A percentile compares a stretch with the other conserved stretches of the same genome.
phyloP scores from a whole-genome alignment of 2,888 invertebrate species.

The Campaea margaritaria region DNA sequence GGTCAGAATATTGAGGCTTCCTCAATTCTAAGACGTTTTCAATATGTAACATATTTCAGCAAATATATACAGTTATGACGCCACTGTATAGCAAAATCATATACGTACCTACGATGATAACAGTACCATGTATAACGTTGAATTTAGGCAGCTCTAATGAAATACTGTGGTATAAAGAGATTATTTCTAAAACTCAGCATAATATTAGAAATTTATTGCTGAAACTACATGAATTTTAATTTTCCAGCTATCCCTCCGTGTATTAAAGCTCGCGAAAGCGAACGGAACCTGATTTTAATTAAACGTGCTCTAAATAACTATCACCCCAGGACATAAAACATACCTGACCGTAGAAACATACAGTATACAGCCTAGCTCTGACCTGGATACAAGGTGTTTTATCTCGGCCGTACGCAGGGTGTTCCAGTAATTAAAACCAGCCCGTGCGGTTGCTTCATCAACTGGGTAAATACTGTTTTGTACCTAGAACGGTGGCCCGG shows the following conservation, averaged over 20 bases:
- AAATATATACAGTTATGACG: too few species aligned
- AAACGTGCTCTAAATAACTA: slow-evolving; percentile 29
- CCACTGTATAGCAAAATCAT: too few species aligned
- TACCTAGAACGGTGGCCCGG: slow-evolving; percentile 21
- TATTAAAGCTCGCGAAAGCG: background rate
- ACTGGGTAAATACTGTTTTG: slow-evolving; percentile 45
- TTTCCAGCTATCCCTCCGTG: background rate
- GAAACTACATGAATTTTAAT: background rate
- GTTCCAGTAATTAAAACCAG: slow-evolving; percentile 60
- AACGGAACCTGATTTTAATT: slow-evolving; percentile 30
- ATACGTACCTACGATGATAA: too few species aligned
- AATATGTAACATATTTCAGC: too few species aligned
- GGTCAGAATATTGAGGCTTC: too few species aligned
- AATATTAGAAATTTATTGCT: too few species aligned
- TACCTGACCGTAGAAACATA: slow-evolving; percentile 16
- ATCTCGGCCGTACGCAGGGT: slow-evolving; percentile 53
- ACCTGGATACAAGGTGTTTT: slow-evolving; percentile 59
- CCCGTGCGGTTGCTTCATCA: slow-evolving; percentile 49
- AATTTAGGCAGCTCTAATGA: too few species aligned
- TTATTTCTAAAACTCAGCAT: too few species aligned
- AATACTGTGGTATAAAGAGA: too few species aligned
- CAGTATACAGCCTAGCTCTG: slow-evolving; percentile 34
- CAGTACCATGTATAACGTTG: too few species aligned
- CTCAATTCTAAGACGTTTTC: too few species aligned
- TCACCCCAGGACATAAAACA: slow-evolving; percentile 18